Base-by-base conservation (phyloP, 2,797 vertebrate genomes). In the Limosa lapponica region DNA sequence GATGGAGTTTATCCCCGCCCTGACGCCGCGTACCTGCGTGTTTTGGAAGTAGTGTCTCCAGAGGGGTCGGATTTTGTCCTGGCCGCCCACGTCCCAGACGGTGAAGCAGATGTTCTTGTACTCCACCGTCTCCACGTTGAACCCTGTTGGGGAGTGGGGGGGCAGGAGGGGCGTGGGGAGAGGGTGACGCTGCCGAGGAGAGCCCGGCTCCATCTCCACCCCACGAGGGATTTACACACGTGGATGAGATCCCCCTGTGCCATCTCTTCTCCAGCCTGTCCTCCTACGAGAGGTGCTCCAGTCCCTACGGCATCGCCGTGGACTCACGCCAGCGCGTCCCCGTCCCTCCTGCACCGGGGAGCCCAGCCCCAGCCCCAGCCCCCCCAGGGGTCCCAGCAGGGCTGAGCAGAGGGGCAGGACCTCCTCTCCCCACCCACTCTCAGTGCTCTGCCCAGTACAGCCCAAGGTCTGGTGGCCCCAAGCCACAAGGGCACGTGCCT, bases 21-120 rank as follows among this genome's bases (percentile, higher is more conserved):
- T 2, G 30, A 7, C 17, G 2, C 43, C 62, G 2, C 27, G 8
- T 90, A 99, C 99, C 98, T 99, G 99, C 51, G 99, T 99, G 97
- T 99, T 99, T 94, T 99, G 99, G 97, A 98, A 99, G 97, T 99
- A 99, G 89, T 99, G 99, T 93, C 99, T 98, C 99, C 99, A 99
- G 67, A 99, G 97, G 84, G 99, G 99, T 11, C 99, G 95, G 97
- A 99, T 99, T 96, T 99, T 99, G 97, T 99, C 99, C 96, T 99
- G 99, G 86, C 99, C 99, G 3, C 99, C 99, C 19, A 99, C 99
- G 4, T 99, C 99, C 99, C 99, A 99, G 24, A 99, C 99, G 0
- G 98, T 99, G 97, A 99, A 99, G 85, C 98, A 98, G 91, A 99
- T 99, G 97, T 99, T 99, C 98, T 98, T 99, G 97, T 99, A 99